Evolutionary conservation across 2,113 vertebrate species (phyloP), one percentile per base, ranked within the genome.

Genomic region (Leptocoma aspasia): DNA sequence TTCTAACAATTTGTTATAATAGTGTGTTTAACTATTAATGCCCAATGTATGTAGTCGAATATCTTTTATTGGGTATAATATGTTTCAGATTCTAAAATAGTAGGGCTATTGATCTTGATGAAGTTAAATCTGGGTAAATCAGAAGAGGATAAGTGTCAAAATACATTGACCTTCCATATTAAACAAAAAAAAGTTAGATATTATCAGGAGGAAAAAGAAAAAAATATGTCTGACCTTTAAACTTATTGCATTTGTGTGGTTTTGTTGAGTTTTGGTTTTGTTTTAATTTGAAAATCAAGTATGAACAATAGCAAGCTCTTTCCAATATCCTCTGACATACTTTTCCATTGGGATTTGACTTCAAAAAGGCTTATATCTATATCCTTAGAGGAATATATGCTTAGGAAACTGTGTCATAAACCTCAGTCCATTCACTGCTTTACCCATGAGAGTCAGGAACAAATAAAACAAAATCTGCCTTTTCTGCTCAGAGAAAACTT

Each of bases 381-480:
- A 7, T 91, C 19, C 57, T 86, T 82, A 56, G n/a, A 87, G 37
- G 33, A 69, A 64, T 61, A 52, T 50, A 66, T 20, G n/a, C 22
- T 82, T 66, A 86, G 33, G 33, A 92, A 86, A 82, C 15, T 2
- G 1, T 75, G 15, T 73, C 52, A 64, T 44, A 81, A 90, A 53
- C 18, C 21, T 69, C 35, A 69, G 54, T 42, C 23, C 2, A 28
- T 53, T 78, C 41, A 30, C n/a, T 77, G 11, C 60, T 96, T 81
- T 39, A 90, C 10, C 30, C 13, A 26, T 27, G 70, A 57, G 3
- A 41, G 11, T 79, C 7, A 53, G 19, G n/a, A 83, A 78, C 6
- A 93, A 92, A 79, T 79, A 91, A 82, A 92, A 52, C 11, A 66
- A 89, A 87, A 39, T 23, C 50, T 60, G 15, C 2, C 15, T 90